Conservation (phyloP, 2,888 invertebrate species). For the Danaus chrysippus region DNA sequence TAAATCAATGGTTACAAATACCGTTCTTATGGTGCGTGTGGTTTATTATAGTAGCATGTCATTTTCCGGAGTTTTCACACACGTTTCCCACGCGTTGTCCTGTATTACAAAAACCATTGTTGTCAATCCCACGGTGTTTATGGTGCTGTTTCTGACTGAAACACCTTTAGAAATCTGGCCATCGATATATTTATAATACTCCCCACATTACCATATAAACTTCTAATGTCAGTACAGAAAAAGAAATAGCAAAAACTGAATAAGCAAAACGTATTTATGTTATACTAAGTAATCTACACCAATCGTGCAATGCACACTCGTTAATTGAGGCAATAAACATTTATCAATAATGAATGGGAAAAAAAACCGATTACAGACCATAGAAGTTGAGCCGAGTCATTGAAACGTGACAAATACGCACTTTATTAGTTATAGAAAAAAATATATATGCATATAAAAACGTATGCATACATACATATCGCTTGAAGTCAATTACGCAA, state of each 20-base stretch:
- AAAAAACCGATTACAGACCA: conserved; percentile 7
- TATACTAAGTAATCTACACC: too few species aligned
- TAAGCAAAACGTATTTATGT: too few species aligned
- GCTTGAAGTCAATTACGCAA: conserved; percentile 33
- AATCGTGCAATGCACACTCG: too few species aligned
- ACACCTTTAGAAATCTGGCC: background rate
- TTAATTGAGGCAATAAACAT: too few species aligned
- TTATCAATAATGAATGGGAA: conserved; percentile 2
- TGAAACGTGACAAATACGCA: conserved; percentile 18
- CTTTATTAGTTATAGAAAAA: conserved; percentile 3
- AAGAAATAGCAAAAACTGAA: too few species aligned
- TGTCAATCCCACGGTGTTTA: conserved; percentile 33
- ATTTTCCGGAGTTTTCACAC: conserved; percentile 46
- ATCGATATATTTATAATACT: too few species aligned
- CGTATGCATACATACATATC: conserved; percentile 24
- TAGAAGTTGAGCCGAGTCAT: conserved; percentile 15
- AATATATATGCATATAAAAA: background rate
- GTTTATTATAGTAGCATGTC: conserved; percentile 39
- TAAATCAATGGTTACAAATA: conserved; percentile 10
- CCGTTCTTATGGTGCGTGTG: conserved; percentile 23
- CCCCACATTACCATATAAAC: too few species aligned
- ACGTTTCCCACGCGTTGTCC: conserved; percentile 48
- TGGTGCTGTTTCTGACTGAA: conserved; percentile 12
- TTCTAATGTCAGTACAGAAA: too few species aligned
- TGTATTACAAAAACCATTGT: conserved; percentile 32